These are phyloP conservation scores for Temnothorax curvispinosus DNA, from an alignment of 1,140 invertebrate species.

Conservation along the genomic window DNA sequence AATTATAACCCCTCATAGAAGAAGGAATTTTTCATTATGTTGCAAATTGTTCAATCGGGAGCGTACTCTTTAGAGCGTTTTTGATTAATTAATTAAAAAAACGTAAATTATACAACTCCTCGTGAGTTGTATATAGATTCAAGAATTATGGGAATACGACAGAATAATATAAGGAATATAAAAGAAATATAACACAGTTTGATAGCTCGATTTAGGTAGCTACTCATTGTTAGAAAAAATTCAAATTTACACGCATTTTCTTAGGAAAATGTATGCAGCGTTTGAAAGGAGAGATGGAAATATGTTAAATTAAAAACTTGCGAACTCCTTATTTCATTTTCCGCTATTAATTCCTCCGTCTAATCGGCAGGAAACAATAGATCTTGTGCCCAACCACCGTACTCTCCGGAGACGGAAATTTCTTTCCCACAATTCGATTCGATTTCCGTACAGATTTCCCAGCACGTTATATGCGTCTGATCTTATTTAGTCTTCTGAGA, in stretches of 20 bases:
- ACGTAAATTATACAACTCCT: neutral
- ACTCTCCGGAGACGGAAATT: conserved; percentile 16
- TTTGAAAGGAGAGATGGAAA: neutral
- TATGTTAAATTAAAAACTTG: conserved; percentile 26
- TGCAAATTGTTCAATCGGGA: neutral
- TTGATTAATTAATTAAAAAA: neutral
- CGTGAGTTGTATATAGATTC: too few species aligned
- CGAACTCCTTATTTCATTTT: neutral
- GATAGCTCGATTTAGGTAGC: neutral
- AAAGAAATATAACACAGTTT: neutral
- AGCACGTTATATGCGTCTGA: neutral
- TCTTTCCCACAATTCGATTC: conserved; percentile 43
- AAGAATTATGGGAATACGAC: neutral
- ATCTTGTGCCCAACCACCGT: conserved; percentile 32
- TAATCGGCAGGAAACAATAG: conserved; percentile 33
- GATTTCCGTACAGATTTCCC: neutral
- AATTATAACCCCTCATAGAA: neutral
- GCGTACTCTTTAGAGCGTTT: neutral
- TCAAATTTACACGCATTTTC: neutral
- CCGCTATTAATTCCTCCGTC: conserved; percentile 23
- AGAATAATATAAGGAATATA: neutral
- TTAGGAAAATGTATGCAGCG: neutral
- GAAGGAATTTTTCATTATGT: neutral
- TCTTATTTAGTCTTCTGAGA: neutral
- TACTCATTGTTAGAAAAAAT: neutral